phyloP scores from a whole-genome alignment of 2,888 invertebrate genomes.

The Lycocerus yunnanus region DNA sequence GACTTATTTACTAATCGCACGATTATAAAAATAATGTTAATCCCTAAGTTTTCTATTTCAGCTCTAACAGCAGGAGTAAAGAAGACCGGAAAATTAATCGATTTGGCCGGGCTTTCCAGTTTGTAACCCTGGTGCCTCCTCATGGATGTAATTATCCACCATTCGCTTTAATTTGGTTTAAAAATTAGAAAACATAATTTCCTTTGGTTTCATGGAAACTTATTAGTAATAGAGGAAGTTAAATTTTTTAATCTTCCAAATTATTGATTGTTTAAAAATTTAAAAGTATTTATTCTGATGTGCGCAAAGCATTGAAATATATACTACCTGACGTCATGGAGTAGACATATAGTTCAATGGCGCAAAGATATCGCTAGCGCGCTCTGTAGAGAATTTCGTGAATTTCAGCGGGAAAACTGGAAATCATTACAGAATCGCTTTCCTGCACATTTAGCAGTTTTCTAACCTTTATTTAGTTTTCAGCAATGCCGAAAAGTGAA shows the following conservation, averaged over 20 bases:
- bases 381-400: background rate
- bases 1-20: background rate
- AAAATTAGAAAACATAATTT: background rate
- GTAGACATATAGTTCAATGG: background rate
- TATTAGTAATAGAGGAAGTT: background rate
- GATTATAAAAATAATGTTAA: background rate
- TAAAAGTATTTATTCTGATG: background rate
- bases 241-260: no score
- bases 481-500: background rate
- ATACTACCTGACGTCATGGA: no score
- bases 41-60: background rate
- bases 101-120: conserved; percentile 24
- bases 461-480: background rate
- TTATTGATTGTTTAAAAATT: background rate
- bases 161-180: background rate
- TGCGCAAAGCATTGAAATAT: background rate
- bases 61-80: conserved; percentile 2
- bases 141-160: background rate
- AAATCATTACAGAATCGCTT: background rate
- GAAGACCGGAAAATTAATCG: conserved; percentile 24
- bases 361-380: background rate
- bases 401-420: background rate
- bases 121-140: background rate
- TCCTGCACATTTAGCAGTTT: background rate
- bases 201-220: background rate